Conservation (phyloP, 2,113 vertebrate species). For the Dromiciops gliroides region DNA sequence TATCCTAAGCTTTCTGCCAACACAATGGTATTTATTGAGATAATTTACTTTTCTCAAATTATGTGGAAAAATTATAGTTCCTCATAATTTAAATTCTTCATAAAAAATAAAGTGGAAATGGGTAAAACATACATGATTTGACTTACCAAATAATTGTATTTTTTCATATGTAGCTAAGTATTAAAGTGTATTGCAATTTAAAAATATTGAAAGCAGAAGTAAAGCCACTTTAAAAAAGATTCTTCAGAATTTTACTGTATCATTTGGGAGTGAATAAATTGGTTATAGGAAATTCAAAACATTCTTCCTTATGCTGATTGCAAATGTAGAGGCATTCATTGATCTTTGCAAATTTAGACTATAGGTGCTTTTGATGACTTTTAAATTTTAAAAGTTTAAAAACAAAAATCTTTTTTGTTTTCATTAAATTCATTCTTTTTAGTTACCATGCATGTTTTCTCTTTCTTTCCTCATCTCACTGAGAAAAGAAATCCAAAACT, state of each 20-base stretch:
- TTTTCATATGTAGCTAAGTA: not conserved
- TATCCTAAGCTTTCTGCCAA: not conserved
- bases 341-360: slow-evolving; percentile 78
- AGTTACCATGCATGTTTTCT: not conserved
- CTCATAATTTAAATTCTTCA: not conserved
- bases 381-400: not conserved
- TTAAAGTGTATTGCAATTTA: slow-evolving; percentile 15
- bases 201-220: slow-evolving; percentile 54
- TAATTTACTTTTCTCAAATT: not conserved
- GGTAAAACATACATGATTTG: not conserved
- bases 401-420: not conserved
- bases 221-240: slow-evolving; percentile 74
- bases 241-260: slow-evolving; percentile 76
- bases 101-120: not conserved
- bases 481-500: not conserved
- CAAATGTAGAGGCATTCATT: slow-evolving; percentile 75
- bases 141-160: not conserved
- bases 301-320: slow-evolving; percentile 81
- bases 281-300: slow-evolving; percentile 76
- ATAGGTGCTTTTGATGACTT: slow-evolving; percentile 43
- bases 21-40: not conserved
- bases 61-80: not conserved
- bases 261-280: slow-evolving; percentile 77
- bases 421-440: not conserved
- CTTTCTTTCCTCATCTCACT: not conserved